Evolutionary conservation across 2,797 vertebrate genomes (phyloP).

Genomic region (Percopsis omiscomaycus): DNA sequence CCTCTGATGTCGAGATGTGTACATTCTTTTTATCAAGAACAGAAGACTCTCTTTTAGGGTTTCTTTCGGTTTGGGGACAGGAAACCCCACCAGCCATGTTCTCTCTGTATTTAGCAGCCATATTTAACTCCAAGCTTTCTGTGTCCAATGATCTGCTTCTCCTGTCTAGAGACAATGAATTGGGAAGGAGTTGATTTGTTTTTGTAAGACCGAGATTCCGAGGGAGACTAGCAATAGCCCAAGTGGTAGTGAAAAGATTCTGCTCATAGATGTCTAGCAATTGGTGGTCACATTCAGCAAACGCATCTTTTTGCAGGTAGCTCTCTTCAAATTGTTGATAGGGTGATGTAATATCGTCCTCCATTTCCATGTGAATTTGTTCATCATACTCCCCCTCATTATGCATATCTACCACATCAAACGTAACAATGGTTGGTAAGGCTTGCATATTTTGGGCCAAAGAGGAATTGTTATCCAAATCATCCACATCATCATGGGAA

Average conservation of each 20-base stretch:
- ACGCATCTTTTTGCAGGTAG: conserved; percentile 87
- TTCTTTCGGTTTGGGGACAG: conserved; percentile 62
- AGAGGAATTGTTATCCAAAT: conserved; percentile 81
- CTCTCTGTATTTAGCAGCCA: conserved; percentile 69
- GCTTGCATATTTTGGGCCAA: conserved; percentile 90
- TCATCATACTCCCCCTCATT: conserved; percentile 95
- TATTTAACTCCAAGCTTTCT: conserved; percentile 84
- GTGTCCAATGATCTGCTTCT: conserved; percentile 93
- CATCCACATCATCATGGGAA: conserved; percentile 80
- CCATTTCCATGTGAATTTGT: conserved; percentile 85
- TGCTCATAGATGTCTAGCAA: conserved; percentile 81
- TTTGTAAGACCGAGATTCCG: conserved; percentile 85
- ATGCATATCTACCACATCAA: conserved; percentile 94
- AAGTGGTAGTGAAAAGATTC: conserved; percentile 81
- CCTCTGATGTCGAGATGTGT: conserved; percentile 51
- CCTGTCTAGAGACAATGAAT: conserved; percentile 83
- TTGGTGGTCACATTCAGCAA: conserved; percentile 87
- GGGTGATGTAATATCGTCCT: conserved; percentile 85
- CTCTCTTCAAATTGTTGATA: conserved; percentile 89
- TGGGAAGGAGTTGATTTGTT: conserved; percentile 76
- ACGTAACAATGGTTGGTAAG: conserved; percentile 94
- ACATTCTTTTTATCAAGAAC: conserved; percentile 66
- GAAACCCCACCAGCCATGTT: conserved; percentile 61
- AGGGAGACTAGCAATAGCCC: conserved; percentile 92
- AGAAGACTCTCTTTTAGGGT: conserved; percentile 54